These are phyloP conservation scores for Lepus timidus DNA, from an alignment of 2,113 vertebrate genomes.

Conservation along the genomic window DNA sequence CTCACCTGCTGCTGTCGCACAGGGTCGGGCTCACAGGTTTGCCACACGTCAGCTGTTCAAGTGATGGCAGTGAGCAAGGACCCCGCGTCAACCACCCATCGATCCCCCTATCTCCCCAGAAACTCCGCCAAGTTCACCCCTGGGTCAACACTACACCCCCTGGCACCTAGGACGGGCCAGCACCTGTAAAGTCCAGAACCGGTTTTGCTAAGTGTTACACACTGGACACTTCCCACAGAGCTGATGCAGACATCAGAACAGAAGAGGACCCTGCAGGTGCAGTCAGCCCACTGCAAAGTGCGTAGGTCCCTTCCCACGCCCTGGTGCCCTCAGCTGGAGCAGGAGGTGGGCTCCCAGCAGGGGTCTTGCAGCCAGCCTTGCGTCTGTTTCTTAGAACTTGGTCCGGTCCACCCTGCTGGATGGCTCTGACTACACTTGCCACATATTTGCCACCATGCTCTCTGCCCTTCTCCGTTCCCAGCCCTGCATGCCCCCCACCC, in stretches of 20 bases:
- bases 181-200: neutral
- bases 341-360: neutral
- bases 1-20: neutral
- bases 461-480: neutral
- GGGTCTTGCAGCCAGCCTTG: neutral
- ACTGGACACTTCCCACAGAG: neutral
- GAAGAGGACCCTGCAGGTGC: neutral
- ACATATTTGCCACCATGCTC: neutral
- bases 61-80: neutral
- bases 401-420: neutral
- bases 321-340: neutral
- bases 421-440: neutral
- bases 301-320: neutral
- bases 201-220: neutral
- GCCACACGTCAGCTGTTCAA: slow-evolving; percentile 7
- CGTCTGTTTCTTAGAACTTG: neutral
- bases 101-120: neutral
- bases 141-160: neutral
- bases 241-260: neutral
- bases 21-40: neutral
- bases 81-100: too few relatives aligned
- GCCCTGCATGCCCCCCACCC: neutral
- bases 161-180: too few relatives aligned
- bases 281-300: neutral
- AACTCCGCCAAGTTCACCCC: neutral